These are phyloP conservation scores for Xenus cinereus DNA, from an alignment of 2,113 vertebrate genomes.

Conservation along the genomic window DNA sequence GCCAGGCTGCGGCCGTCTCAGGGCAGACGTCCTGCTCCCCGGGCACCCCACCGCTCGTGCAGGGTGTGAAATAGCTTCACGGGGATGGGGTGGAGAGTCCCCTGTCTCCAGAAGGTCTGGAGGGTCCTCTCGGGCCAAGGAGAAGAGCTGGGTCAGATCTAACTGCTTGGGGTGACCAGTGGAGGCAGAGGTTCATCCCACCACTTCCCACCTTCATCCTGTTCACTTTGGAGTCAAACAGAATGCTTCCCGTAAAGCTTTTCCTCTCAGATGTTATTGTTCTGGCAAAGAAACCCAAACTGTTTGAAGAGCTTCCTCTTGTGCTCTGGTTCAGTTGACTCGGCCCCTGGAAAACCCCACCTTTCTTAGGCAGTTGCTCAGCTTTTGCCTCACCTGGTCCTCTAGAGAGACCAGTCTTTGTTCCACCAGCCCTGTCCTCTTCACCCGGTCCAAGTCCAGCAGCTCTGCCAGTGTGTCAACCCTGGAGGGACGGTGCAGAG, in stretches of 20 bases:
- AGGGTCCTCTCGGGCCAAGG: not conserved
- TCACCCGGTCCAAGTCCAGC: conserved; percentile 78
- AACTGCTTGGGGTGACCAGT: not conserved
- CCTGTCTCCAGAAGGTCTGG: not conserved
- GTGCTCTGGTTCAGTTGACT: not conserved
- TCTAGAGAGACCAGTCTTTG: conserved; percentile 82
- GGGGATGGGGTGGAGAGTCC: not conserved
- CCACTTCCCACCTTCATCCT: not conserved
- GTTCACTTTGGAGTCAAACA: not conserved
- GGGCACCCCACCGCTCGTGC: accelerated
- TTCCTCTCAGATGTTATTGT: not conserved
- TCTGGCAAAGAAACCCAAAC: not conserved
- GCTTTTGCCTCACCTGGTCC: conserved; percentile 82
- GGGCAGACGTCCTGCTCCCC: not conserved
- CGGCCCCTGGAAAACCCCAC: not conserved
- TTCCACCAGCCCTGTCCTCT: conserved; percentile 65
- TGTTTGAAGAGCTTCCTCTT: not conserved
- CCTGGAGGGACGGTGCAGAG: conserved; percentile 65
- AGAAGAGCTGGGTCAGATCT: not conserved
- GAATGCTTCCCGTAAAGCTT: not conserved
- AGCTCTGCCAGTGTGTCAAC: conserved; percentile 76
- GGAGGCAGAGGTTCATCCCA: not conserved
- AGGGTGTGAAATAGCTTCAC: not conserved
- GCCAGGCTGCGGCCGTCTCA: accelerated
- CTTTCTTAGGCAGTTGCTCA: not conserved